Evolutionary conservation across 2,797 vertebrate species (phyloP), one percentile per base, ranked within the genome.

Genomic region (Rhinophrynus dorsalis): DNA sequence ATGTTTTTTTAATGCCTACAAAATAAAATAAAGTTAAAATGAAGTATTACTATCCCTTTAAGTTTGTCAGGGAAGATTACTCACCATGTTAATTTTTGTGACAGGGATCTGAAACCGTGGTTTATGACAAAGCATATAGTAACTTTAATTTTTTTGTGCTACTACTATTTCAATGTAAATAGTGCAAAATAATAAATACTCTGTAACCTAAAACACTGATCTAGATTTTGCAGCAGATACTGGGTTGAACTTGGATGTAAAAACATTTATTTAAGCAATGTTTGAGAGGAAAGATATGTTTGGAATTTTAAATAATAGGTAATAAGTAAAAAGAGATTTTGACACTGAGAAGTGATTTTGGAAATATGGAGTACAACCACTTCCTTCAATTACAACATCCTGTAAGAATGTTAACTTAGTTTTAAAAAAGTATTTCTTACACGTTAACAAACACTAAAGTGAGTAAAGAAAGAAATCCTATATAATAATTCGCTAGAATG

Each of bases 311-410:
- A 33, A 37, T 33, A 30, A 48, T 68, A 26, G 35, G 23, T 38
- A 59, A 68, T 68, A 59, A 40, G 33, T 30, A 59, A 59, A 51
- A 50, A 59, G 66, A 58, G 44, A 48, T 37, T 45, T 24, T 45
- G 7, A 45, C 63, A 32, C 51, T 8, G 27, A 37, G 45, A 27
- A 26, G 15, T 63, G 29, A 51, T 63, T 51, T 50, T 3, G n/a
- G 60, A 55, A 56, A 66, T 27, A 20, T 67, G 29, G 29, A 57
- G 9, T n/a, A 57, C 18, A 33, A 35, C 23, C 32, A 38, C 11
- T 18, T 40, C 21, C 35, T 27, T 51, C 45, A 7, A 51, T 51
- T 27, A 27, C 47, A 27, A 6, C 29, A 51, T 51, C 13, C 4
- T 12, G 2, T 13, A 50, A 51, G 47, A 51, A 51, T 15, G 11